Base-by-base conservation (phyloP, 2,888 invertebrate species). In the Leptinotarsa tumamoca region DNA sequence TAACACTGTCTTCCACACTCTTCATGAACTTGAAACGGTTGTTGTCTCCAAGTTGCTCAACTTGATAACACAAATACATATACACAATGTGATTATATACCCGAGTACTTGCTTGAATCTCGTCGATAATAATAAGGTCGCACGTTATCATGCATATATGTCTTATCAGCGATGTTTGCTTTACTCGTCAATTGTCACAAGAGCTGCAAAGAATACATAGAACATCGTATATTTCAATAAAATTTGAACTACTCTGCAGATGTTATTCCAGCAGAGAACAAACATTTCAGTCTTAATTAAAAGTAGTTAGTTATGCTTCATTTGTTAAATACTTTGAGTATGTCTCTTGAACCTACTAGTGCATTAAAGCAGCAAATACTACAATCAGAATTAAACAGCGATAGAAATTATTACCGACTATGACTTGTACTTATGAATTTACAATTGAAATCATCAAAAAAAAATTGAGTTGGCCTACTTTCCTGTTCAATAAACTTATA, bases 11-110 rank as follows among this genome's bases (percentile, higher is more conserved):
- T 50, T 51, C 63, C 61, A 51, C 50, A 27, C 21, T 71, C 49
- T 71, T 50, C 33, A 27, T 67, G 66, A 71, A 71, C 66, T 71
- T 66, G 71, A 71, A 63, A 71, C 63, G 63, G 50, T 63, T 50
- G 49, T 51, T 61, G 23, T 66, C 51, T 52, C 66, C 51, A n/a
- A 56, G 43, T 71, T 61, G 21, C 71, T 51, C 61, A 23, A 63
- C 52, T 50, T 50, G 71, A 71, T 63, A 71, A 71, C 66, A 58
- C 73, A 17, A 63, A 63, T 63, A 63, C 63, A 63, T 63, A 43
- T 43, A 43, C 63, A 63, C 33, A 63, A 63, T 63, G 63, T 63
- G 33, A 61, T 61, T 21, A 61, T 61, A 61, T 61, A 61, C 54
- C 18, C 10, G 18, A 58, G 58, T 21, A 58, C 63, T 63, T 63